A percentile compares a stretch with the other conserved stretches of the same genome.
phyloP scores from a whole-genome alignment of 2,888 invertebrate genomes.

The Xanthorhoe designata region DNA sequence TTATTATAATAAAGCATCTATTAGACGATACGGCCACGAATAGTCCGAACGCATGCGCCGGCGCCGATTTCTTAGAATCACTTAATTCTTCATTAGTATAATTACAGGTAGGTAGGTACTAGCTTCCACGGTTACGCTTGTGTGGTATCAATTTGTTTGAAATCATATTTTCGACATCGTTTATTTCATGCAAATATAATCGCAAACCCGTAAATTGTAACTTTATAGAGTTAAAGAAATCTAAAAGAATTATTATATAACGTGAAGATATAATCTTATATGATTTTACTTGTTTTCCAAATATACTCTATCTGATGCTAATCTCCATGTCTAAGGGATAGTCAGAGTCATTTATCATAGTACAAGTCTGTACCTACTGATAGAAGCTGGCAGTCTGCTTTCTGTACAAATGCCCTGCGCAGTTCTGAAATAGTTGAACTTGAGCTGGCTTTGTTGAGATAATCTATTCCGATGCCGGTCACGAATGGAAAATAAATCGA shows the following conservation, averaged over 20 bases:
- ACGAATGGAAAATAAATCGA: conserved; percentile 79
- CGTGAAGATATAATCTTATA: no score
- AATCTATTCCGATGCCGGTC: conserved; percentile 71
- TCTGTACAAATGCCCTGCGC: conserved; percentile 22
- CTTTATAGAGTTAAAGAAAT: no score
- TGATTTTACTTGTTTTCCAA: no score
- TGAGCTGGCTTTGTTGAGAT: conserved; percentile 52
- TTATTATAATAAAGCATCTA: conserved; percentile 2
- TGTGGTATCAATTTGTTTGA: no score
- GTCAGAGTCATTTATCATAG: not conserved
- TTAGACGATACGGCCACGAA: not conserved
- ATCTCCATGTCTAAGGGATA: not conserved
- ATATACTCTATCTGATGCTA: no score
- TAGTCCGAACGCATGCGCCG: not conserved
- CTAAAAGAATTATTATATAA: no score
- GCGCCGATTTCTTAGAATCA: not conserved
- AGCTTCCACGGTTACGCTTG: no score
- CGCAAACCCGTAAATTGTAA: no score
- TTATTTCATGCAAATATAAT: no score
- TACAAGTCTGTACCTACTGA: not conserved
- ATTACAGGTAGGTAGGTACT: no score
- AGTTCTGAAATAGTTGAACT: conserved; percentile 46
- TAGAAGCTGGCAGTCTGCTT: conserved; percentile 20
- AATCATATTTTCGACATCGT: no score
- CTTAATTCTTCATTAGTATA: not conserved